Base-by-base conservation (phyloP, 2,888 invertebrate genomes). In the Pseudoips prasinana region DNA sequence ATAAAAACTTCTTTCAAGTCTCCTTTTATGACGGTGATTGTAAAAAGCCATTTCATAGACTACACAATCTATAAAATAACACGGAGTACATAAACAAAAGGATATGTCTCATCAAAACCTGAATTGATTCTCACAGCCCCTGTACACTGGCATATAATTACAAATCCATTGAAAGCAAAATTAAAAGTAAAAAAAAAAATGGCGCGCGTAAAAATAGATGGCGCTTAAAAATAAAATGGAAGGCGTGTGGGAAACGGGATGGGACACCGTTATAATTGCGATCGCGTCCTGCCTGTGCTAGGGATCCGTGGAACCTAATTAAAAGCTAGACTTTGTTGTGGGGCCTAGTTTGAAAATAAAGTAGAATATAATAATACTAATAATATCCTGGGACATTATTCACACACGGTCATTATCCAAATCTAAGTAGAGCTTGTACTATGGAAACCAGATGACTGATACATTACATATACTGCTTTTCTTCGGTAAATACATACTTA, bases 181-280 rank as follows among this genome's bases (percentile, higher is more conserved):
- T 38, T 35, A 52, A 54, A 45, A 46, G 33, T 39, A 29, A 27
- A 20, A 22, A 29, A 34, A 33, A 44, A 25, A 27, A 37, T n/a
- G n/a, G n/a, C n/a, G n/a, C n/a, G n/a, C n/a, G 17, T 1, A 39
- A 53, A 51, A 51, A 36, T 35, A 51, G 10, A 55, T 57, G 48
- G 54, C 50, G 22, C 8, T 25, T 37, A 33, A 52, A 52, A 52
- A 49, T 33, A 45, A 42, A 46, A 52, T 52, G 50, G 45, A n/a
- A 32, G 25, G 11, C 18, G 29, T 58, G 64, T 64, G 65, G 54
- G 64, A 65, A 58, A 41, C 53, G 38, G 47, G 53, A 58, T 58
- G 44, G 9, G 10, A 23, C 3, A 40, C 65, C 64, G 66, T 65
- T 66, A 64, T 56, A 50, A 57, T 52, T 46, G 44, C 17, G 32